A percentile compares a stretch with the other conserved stretches of the same genome.
Evolutionary conservation across 2,888 invertebrate species (phyloP).

Genomic region (Drosophila anomalata): DNA sequence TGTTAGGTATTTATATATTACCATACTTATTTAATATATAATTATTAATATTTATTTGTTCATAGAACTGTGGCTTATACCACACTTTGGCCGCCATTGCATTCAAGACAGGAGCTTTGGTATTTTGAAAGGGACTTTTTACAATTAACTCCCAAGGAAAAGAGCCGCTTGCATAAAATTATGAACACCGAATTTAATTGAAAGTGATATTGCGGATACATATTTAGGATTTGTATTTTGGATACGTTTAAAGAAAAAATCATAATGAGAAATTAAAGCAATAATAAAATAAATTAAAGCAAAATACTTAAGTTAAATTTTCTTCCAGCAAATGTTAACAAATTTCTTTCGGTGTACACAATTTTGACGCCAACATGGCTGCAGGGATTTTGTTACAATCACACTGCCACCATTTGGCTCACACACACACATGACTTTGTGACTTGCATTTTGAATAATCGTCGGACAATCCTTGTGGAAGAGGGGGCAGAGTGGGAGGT

Average conservation of each 20-base stretch:
- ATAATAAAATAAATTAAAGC: neutral
- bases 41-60: neutral
- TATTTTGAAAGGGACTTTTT: constrained; percentile 48
- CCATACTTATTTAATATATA: neutral
- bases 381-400: constrained; percentile 63
- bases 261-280: neutral
- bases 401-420: constrained; percentile 39
- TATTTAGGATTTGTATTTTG: neutral
- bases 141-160: constrained; percentile 37
- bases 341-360: constrained; percentile 20
- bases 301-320: neutral
- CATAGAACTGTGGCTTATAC: constrained; percentile 59
- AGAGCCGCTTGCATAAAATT: constrained; percentile 46
- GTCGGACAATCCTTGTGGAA: constrained; percentile 53
- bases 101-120: constrained; percentile 56
- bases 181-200: constrained; percentile 39
- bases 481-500: constrained; percentile 4
- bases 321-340: too few species aligned
- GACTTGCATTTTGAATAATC: constrained; percentile 80
- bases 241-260: neutral
- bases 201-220: neutral
- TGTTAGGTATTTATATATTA: constrained; percentile 40
- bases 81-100: constrained; percentile 68
- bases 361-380: constrained; percentile 74
- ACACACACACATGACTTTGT: constrained; percentile 32